A percentile compares a stretch with the other conserved stretches of the same genome.
phyloP scores from a whole-genome alignment of 2,888 invertebrate species.

The Eupsilia transversa region DNA sequence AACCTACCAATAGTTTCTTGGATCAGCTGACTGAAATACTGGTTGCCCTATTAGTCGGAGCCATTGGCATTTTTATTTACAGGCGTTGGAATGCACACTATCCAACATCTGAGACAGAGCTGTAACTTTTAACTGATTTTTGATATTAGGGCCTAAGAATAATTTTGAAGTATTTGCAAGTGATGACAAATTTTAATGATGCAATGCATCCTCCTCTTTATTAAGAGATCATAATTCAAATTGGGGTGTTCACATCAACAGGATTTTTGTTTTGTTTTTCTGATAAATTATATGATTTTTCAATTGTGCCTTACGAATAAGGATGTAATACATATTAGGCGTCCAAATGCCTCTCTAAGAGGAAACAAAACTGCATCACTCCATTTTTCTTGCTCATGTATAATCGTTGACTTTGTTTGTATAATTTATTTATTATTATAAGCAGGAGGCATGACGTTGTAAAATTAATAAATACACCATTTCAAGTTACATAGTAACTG shows the following conservation, averaged over 20 bases:
- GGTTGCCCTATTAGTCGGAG: conserved; percentile 85
- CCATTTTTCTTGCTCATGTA: conserved; percentile 32
- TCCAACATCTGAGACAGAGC: conserved; percentile 77
- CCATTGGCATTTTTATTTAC: conserved; percentile 86
- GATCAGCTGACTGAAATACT: conserved; percentile 86
- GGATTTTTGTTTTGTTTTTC: conserved; percentile 31
- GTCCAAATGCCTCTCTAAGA: conserved; percentile 45
- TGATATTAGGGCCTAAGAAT: conserved; percentile 66
- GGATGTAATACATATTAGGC: conserved; percentile 57
- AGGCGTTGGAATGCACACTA: conserved; percentile 84
- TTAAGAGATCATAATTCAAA: conserved; percentile 54
- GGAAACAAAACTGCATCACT: conserved; percentile 39
- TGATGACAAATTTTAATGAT: conserved; percentile 53
- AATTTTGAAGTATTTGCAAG: conserved; percentile 62
- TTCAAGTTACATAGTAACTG: conserved; percentile 48
- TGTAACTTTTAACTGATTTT: conserved; percentile 70
- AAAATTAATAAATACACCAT: conserved; percentile 31
- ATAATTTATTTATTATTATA: conserved; percentile 51
- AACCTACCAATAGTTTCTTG: conserved; percentile 81
- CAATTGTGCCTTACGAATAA: conserved; percentile 69
- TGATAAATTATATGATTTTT: conserved; percentile 54
- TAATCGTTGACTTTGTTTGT: conserved; percentile 39
- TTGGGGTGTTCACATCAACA: conserved; percentile 47
- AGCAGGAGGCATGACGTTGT: conserved; percentile 24
- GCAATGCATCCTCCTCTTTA: conserved; percentile 51